Conservation (phyloP, 2,888 invertebrate species). For the Xylota segnis region DNA sequence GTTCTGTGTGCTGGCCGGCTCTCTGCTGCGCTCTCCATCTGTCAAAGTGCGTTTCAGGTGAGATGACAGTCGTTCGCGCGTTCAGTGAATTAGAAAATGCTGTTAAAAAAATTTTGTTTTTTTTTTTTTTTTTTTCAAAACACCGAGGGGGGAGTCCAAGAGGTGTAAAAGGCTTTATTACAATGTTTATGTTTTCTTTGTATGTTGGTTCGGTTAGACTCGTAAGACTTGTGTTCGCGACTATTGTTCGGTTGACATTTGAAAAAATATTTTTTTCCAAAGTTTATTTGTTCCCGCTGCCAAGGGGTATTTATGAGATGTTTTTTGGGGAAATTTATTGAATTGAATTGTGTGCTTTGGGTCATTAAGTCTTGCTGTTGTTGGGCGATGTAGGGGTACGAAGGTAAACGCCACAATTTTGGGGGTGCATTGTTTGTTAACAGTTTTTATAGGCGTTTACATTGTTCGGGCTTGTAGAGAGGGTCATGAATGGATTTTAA, state of each 20-base stretch:
- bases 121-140: background rate
- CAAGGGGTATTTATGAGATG: slow-evolving; percentile 67
- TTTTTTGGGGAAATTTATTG: slow-evolving; percentile 64
- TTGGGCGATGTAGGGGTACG: background rate
- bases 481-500: slow-evolving; percentile 26
- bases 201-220: slow-evolving; percentile 39
- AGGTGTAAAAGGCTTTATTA: slow-evolving; percentile 76
- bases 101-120: too few relatives aligned
- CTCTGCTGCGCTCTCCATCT: slow-evolving; percentile 63
- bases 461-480: slow-evolving; percentile 44
- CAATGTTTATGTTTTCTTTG: slow-evolving; percentile 73
- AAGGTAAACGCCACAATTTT: background rate
- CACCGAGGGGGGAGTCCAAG: slow-evolving; percentile 2
- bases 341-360: slow-evolving; percentile 72
- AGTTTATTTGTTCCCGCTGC: slow-evolving; percentile 70
- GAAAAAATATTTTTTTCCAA: slow-evolving; percentile 44
- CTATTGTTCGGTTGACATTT: slow-evolving; percentile 62
- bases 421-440: slow-evolving; percentile 49
- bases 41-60: slow-evolving; percentile 63
- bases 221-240: slow-evolving; percentile 52
- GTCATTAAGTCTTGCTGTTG: slow-evolving; percentile 48
- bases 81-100: slow-evolving; percentile 65
- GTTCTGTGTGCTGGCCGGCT: slow-evolving; percentile 53
- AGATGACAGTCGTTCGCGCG: slow-evolving; percentile 70
- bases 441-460: slow-evolving; percentile 39